Base-by-base conservation (phyloP, 2,888 invertebrate species). In the Trichopoda pennipes region DNA sequence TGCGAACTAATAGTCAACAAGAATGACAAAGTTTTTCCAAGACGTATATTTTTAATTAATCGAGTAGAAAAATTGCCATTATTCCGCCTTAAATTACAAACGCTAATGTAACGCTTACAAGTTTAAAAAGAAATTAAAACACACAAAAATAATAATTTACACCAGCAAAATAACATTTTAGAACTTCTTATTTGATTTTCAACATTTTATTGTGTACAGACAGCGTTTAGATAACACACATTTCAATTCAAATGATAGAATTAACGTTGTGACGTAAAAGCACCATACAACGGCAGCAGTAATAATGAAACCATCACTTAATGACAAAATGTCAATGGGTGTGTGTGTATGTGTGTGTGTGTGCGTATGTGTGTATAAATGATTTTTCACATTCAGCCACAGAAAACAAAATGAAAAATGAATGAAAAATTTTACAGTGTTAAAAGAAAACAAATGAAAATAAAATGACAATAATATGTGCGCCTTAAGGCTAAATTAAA, bases 401-500 rank as follows among this genome's bases (percentile, higher is more conserved):
- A 60, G 42, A 3, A 42, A 60, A 66, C 60, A 68, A 16, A 47
- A 28, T 10, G 42, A 53, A 47, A 32, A 2, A 17, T 12, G 35
- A 10, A 10, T 10, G 44, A 49, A 60, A 60, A 28, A 35, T 8
- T 56, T 21, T 23, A 17, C 56, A 35, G 14, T 63, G 53, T 10
- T 17, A 35, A 19, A 38, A 49, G 3, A 23, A 21, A 9, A 14
- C 7, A 42, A 55, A 28, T 4, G 8, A 28, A 38, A 51, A 61
- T 60, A 14, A 28, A 28, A 28, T 28, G 6, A 7, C 7, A 28
- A 28, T 28, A 28, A 28, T 4, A 28, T 51, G 16, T 38, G 4
- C 56, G 56, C 74, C 74, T 64, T 56, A 17, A 56, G 35, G 47
- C 17, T 6, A 55, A 73, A 73, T 63, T 44, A 21, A 17, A 53